These are phyloP conservation scores for Bettongia penicillata DNA, from an alignment of 2,113 vertebrate species.

Conservation along the genomic window DNA sequence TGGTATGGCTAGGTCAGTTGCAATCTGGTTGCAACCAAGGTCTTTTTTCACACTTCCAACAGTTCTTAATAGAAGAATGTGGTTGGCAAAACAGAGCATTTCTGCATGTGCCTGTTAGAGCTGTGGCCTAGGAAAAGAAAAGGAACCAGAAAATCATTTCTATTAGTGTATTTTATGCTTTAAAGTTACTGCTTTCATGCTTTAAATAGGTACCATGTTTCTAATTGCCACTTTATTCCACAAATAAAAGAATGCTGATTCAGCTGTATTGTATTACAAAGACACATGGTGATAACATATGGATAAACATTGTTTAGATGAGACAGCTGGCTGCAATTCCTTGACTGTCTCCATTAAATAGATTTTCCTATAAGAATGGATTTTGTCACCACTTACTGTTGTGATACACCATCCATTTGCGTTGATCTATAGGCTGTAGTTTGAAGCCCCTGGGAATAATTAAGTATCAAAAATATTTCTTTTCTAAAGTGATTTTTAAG, in stretches of 20 bases:
- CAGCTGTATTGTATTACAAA: neutral
- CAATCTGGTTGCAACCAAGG: neutral
- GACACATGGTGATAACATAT: neutral
- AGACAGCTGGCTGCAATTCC: neutral
- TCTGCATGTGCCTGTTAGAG: neutral
- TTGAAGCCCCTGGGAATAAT: neutral
- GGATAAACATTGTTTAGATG: neutral
- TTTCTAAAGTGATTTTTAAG: neutral
- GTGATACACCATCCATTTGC: neutral
- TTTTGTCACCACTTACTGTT: neutral
- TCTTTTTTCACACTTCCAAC: neutral
- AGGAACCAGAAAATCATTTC: neutral
- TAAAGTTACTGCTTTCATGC: neutral
- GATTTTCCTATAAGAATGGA: neutral
- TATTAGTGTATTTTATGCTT: neutral
- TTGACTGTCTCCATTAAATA: neutral
- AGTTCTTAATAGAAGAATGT: neutral
- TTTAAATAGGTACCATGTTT: neutral
- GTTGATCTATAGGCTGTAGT: neutral
- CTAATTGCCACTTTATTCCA: neutral
- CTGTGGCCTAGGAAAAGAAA: neutral
- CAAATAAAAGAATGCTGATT: slow-evolving; percentile 12
- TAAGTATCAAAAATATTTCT: neutral
- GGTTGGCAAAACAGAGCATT: slow-evolving; percentile 8
- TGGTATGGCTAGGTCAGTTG: too few relatives aligned